Conservation (phyloP, 2,888 invertebrate genomes). For the Thecocarcelia acutangulata region DNA sequence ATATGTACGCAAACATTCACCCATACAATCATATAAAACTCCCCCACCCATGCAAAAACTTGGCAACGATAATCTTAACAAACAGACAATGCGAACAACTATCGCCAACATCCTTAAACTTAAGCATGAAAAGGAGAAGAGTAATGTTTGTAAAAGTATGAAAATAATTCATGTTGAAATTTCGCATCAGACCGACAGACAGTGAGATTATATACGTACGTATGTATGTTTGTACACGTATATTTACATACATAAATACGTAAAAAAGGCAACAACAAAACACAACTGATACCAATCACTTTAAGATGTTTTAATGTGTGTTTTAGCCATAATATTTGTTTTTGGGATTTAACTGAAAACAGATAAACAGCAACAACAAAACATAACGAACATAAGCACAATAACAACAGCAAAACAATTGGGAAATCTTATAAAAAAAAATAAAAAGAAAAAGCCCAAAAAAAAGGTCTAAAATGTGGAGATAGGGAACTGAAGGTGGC, state of each 20-base stretch:
- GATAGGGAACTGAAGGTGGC: conserved; percentile 18
- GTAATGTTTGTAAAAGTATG: conserved; percentile 2
- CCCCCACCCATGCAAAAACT: not conserved
- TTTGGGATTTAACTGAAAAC: conserved; percentile 43
- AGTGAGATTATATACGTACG: not conserved
- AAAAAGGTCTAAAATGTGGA: conserved; percentile 29
- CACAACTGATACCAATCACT: conserved; percentile 27
- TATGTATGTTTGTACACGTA: not conserved
- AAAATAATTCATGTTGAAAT: conserved; percentile 62
- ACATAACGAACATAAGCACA: too few relatives aligned
- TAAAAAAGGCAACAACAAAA: conserved; percentile 15
- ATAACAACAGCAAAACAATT: conserved; percentile 33
- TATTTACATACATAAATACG: too few relatives aligned
- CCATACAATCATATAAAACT: not conserved
- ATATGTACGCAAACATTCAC: not conserved
- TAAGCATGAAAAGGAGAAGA: conserved; percentile 2
- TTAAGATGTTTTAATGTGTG: conserved; percentile 37
- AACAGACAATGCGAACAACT: conserved; percentile 49
- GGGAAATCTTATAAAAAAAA: conserved; percentile 27
- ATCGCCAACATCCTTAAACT: conserved; percentile 31
- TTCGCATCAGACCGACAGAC: conserved; percentile 57
- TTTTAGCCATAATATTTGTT: conserved; percentile 20
- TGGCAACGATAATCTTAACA: conserved; percentile 57
- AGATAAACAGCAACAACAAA: conserved; percentile 30
- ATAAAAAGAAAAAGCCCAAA: conserved; percentile 5